Base-by-base conservation (phyloP, 1,140 invertebrate genomes). In the Ruditapes philippinarum region DNA sequence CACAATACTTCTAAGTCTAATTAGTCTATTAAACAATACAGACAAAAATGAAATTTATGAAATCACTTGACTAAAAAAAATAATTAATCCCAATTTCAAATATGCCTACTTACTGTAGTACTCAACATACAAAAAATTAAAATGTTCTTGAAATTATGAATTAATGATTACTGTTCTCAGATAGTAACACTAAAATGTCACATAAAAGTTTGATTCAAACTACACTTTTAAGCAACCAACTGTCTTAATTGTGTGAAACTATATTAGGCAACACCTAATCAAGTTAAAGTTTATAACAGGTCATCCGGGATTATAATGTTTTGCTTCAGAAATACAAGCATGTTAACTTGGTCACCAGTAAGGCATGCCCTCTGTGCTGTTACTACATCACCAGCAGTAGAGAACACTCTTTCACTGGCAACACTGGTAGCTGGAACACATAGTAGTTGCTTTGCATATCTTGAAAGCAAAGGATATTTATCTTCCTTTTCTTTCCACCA, bases 301-400 rank as follows among this genome's bases (percentile, higher is more conserved):
- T 78, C 74, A 78, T 78, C 45, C 12, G 74, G 36, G 28, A 78
- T 78, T 3, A 22, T n/a, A 36, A 80, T 80, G 49, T 80, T 80
- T 12, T 80, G 17, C 28, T 80, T 80, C 28, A 80, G 78, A 49
- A 80, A 80, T 36, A 80, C 78, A 80, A 80, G 78, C 49, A 57
- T 80, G 12, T 80, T 36, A 14, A 80, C 28, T 12, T 80, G 45
- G 19, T 80, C 78, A 31, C n/a, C 11, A 19, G 78, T 57, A 7
- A 80, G 51, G 31, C n/a, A 54, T 54, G 49, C 78, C 25, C 78
- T 3, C 78, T 80, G 78, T 11, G 78, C 78, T 36, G 78, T 80
- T 25, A 80, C 49, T 1, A 80, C 51, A 36, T 80, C 78, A 80
- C 42, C 78, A 25, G 78, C 45, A 60, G 42, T 54, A 28, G 45